These are phyloP conservation scores for Epizoanthus illoricatus DNA, from an alignment of 92 coral and sea anemone species.

Conservation along the genomic window DNA sequence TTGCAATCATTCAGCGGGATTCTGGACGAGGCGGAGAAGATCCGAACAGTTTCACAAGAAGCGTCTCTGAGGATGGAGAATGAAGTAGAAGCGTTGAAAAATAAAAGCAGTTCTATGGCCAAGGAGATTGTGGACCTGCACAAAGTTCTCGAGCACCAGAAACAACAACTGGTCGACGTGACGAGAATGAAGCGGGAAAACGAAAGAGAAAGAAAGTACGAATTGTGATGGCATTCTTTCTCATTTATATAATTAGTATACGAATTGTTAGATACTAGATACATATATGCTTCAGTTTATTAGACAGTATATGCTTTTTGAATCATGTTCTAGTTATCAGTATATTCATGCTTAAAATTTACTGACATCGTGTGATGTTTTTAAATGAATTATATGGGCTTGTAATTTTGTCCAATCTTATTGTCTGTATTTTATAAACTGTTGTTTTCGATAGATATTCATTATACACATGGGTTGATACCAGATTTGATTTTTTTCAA, in stretches of 20 bases:
- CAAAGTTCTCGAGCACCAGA: conserved; percentile 67
- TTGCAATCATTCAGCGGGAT: conserved; percentile 30
- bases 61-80: conserved; percentile 70
- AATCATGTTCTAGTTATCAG: too few species aligned
- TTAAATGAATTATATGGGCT: too few species aligned
- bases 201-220: conserved; percentile 33
- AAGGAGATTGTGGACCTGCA: conserved; percentile 75
- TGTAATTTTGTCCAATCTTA: too few species aligned
- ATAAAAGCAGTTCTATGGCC: conserved; percentile 71
- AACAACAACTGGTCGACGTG: conserved; percentile 51
- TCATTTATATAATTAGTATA: neutral
- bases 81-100: conserved; percentile 55
- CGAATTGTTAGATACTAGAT: too few species aligned
- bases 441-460: too few species aligned
- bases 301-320: too few species aligned
- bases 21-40: conserved; percentile 62
- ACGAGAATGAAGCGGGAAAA: conserved; percentile 58
- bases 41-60: conserved; percentile 53
- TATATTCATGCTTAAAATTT: too few species aligned
- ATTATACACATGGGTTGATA: too few species aligned
- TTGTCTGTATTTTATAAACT: too few species aligned
- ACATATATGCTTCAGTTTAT: too few species aligned
- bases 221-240: conserved; percentile 12
- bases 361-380: too few species aligned
- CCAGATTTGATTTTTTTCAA: too few species aligned